Evolutionary conservation across 2,888 invertebrate genomes (phyloP), one percentile per base, ranked within the genome.

Genomic region (Hirtodrosophila confusa): DNA sequence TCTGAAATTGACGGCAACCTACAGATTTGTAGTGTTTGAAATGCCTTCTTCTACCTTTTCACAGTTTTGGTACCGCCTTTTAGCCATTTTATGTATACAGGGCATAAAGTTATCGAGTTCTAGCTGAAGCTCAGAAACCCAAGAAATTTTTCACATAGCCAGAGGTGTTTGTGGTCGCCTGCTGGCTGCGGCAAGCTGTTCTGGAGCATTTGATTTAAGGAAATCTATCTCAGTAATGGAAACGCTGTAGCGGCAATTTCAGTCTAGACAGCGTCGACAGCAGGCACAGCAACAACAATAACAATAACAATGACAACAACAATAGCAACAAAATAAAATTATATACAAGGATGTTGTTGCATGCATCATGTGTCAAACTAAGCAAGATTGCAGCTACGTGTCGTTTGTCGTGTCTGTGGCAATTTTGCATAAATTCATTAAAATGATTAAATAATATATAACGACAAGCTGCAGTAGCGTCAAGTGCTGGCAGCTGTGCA

Each of bases 361-460:
- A 60, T 75, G 56, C 41, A 43, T 27, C 33, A 41, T 45, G 54
- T 37, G 27, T 45, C 55, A 48, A 41, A 48, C 23, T 33, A 24
- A 12, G 53, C 33, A 12, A 48, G 41, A 43, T 57, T 72, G 58
- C 62, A 75, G 39, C 69, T 56, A 68, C 37, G 51, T 40, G 17
- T 23, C 56, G 43, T 7, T 10, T 27, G 4, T 12, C 29, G 36
- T 23, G 49, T 39, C 66, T 61, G 43, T 23, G 44, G 41, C 43
- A 47, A 56, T 56, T 57, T 45, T 48, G 49, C 51, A 51, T 60
- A 69, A 66, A 66, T 68, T 49, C 33, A 63, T 67, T 75, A 64
- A 65, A 65, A 69, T 62, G 75, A 75, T 78, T 75, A 55, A 61
- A 75, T 66, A 77, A 75, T 67, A 65, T 72, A 62, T 62, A 40